A percentile compares a stretch with the other conserved stretches of the same genome.
Conservation (phyloP, 1,140 invertebrate species). For the Scaptomyza hsui region DNA sequence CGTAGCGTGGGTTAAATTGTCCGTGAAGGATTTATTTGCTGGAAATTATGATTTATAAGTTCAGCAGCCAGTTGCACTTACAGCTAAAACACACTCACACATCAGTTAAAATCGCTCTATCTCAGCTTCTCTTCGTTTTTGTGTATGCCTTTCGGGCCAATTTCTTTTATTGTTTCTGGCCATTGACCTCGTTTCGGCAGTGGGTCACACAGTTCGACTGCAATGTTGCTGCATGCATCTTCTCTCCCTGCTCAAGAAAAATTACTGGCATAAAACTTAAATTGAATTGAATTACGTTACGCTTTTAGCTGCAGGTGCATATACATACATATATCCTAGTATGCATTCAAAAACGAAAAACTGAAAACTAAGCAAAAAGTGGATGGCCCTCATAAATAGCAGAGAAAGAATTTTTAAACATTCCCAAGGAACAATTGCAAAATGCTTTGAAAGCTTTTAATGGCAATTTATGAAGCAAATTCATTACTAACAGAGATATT, state of each 20-base stretch:
- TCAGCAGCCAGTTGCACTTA: conserved; percentile 59
- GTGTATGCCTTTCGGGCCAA: conserved; percentile 25
- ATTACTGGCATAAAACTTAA: conserved; percentile 41
- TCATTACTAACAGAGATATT: background rate
- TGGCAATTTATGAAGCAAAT: conserved; percentile 10
- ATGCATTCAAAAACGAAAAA: conserved; percentile 9
- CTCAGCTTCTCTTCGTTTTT: background rate
- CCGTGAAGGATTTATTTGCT: conserved; percentile 81
- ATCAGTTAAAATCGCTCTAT: conserved; percentile 31
- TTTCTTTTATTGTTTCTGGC: conserved; percentile 63
- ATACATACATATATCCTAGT: too few species aligned
- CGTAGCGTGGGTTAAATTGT: conserved; percentile 68
- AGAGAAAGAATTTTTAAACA: conserved; percentile 7
- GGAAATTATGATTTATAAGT: conserved; percentile 80
- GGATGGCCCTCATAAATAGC: conserved; percentile 21
- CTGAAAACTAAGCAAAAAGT: conserved; percentile 26
- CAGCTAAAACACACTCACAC: conserved; percentile 44
- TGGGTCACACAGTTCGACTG: conserved; percentile 42
- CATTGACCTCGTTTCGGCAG: conserved; percentile 59
- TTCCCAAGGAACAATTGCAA: background rate
- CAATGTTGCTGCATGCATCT: conserved; percentile 3
- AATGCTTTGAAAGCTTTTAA: conserved; percentile 21
- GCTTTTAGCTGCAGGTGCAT: conserved; percentile 53
- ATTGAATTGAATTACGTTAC: conserved; percentile 62
- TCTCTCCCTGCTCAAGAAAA: conserved; percentile 18